Evolutionary conservation across 2,113 vertebrate genomes (phyloP), one percentile per base, ranked within the genome.

Genomic region (Phycodurus eques): DNA sequence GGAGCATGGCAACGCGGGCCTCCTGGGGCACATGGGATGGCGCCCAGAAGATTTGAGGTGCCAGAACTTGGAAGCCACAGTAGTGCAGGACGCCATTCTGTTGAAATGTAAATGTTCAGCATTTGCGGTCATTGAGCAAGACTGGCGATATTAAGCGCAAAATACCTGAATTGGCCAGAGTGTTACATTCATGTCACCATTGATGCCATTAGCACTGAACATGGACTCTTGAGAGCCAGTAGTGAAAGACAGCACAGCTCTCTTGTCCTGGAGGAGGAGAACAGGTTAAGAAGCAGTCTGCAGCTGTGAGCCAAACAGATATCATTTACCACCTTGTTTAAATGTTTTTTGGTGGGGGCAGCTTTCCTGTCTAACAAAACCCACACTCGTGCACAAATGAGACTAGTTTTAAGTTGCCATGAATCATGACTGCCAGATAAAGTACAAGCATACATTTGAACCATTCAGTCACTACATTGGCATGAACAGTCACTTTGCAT

Each of bases 111-210:
- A 1, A 53, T 9, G 13, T 46, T 31, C 8, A 54, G 27, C 27
- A 27, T 22, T 10, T 20, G 56, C 19, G 15, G 13, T 62, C 8
- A 49, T n/a, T 12, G 0, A 20, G 27, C n/a, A 46, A 1, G 8
- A 9, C 17, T 17, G 4, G 5, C 35, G 10, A 2, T 14, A 49
- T 12, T 5, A 12, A 5, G 20, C 9, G 12, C 31, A 31, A 0
- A 14, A 17, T 78, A 95, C 93, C 92, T 95, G 95, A 49, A 95
- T 69, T 35, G 94, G 94, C 94, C 94, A 95, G 63, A 95, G 91
- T 15, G 93, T 73, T 20, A 95, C 69, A 59, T 95, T 95, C 69
- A 96, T 91, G 85, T 96, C 94, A 51, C 94, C 94, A 5, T 94
- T 92, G 75, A 95, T 67, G 10, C 94, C 94, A 72, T 80, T 75